Conservation (phyloP, 2,888 invertebrate species). For the Salticus scenicus region DNA sequence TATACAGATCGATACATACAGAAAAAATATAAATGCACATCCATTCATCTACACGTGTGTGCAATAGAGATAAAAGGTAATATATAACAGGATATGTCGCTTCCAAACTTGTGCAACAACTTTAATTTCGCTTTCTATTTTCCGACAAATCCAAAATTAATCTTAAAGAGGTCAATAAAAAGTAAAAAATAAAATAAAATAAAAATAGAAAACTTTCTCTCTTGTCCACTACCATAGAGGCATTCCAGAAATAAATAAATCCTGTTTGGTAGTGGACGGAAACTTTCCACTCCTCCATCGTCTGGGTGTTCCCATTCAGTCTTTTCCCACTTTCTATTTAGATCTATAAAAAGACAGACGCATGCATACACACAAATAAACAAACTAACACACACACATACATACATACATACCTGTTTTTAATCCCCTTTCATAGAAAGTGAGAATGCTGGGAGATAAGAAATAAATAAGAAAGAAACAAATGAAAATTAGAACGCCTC, state of each 20-base stretch:
- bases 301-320: conserved; percentile 1
- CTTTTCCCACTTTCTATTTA: conserved; percentile 9
- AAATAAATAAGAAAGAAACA: conserved; percentile 8
- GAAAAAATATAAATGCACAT: too few relatives aligned
- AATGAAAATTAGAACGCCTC: conserved; percentile 1
- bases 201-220: neutral
- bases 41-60: too few relatives aligned
- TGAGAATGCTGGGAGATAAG: conserved; percentile 30
- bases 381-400: neutral
- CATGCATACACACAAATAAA: neutral
- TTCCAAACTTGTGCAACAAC: neutral
- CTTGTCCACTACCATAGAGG: neutral
- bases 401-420: conserved; percentile 35
- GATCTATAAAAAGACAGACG: neutral
- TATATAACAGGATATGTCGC: neutral
- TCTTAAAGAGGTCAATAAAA: neutral
- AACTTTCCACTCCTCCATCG: conserved; percentile 11
- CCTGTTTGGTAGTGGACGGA: conserved; percentile 9
- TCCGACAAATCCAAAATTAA: neutral
- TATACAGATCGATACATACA: too few relatives aligned
- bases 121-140: neutral
- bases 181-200: neutral
- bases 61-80: neutral
- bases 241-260: conserved; percentile 15
- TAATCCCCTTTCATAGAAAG: conserved; percentile 39